Evolutionary conservation across 2,113 vertebrate genomes (phyloP), one percentile per base, ranked within the genome.

Genomic region (Callospermophilus lateralis): DNA sequence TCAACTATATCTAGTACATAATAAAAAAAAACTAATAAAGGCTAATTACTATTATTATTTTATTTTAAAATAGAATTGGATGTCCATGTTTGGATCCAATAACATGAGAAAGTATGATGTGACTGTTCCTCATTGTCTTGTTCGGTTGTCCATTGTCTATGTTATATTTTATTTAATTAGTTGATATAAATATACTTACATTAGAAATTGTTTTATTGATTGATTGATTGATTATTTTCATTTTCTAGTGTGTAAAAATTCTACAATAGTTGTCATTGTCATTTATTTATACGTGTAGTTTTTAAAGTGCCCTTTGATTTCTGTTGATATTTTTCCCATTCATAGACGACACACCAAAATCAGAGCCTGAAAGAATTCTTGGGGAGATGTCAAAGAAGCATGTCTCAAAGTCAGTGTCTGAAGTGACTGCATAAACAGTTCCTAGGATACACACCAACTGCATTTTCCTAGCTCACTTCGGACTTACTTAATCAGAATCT

Each of bases 1-100:
- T 92, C 5, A 88, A 17, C 16, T 45, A 2, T 90, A 24, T 1
- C 26, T 48, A 30, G 5, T n/a, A 34, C 20, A 32, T 48, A 63
- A 34, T 58, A 61, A 55, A 74, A 55, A 74, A 32, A 78, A 28
- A 6, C 39, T 19, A 91, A 79, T 24, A 13, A 42, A 45, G 3
- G 15, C 24, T 84, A 65, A 6, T 20, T 58, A 24, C 12, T 51
- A 20, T 28, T 73, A 34, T 81, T 88, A 7, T 67, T 85, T 81
- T 72, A 77, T 81, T 92, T 78, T 32, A 86, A 96, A 84, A 45
- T n/a, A 81, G 32, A 93, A 77, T 58, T 68, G 73, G 30, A 94
- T 72, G 26, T 32, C 5, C 1, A 63, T 30, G 4, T 70, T 80
- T 84, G 12, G 32, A 17, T 28, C 80, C 42, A 70, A 67, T 4